Evolutionary conservation across 2,113 vertebrate genomes (phyloP), one percentile per base, ranked within the genome.

Genomic region (Gopherus flavomarginatus): DNA sequence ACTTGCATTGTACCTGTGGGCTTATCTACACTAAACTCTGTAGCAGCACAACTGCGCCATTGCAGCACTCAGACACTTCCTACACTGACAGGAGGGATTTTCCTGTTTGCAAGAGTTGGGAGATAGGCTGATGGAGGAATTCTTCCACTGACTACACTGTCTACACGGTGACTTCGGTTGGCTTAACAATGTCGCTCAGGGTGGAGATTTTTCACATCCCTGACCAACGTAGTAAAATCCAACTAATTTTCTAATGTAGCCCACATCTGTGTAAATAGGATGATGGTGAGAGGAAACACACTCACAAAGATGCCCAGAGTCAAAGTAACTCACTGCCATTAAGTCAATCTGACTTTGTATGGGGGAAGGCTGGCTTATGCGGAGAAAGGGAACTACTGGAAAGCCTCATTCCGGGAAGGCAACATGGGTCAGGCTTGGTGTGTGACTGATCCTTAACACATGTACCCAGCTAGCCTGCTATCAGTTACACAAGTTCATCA

Each of bases 211-310:
- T 69, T 35, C 35, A n/a, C 35, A 69, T 17, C 8, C 65, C 65
- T 17, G 13, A 59, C 5, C 59, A 65, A 35, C 3, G 14, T 35
- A 65, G 59, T 35, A 35, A 65, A 65, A 65, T 8, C 35, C 8
- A 69, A 19, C 35, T 69, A n/a, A 69, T 69, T 69, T n/a, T 65
- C 31, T 65, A 35, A 57, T 27, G 56, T 12, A 59, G 57, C 83
- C 94, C 95, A 89, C 10, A 96, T 91, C 86, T 81, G 91, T 94
- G 86, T 77, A 88, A 94, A 69, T 77, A 81, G 75, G 91, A 88
- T 90, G 42, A 75, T 85, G 94, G 93, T 85, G 65, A 88, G 75
- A 62, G 7, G 82, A 90, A 91, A 83, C 22, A 83, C 57, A 31
- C 57, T 59, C 27, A 59, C 14, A n/a, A 69, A n/a, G 7, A n/a